Percentiles rank a stretch among this genome's conserved stretches.
Evolutionary conservation across 2,888 invertebrate genomes (phyloP).

Genomic region (Sinelater perroti): DNA sequence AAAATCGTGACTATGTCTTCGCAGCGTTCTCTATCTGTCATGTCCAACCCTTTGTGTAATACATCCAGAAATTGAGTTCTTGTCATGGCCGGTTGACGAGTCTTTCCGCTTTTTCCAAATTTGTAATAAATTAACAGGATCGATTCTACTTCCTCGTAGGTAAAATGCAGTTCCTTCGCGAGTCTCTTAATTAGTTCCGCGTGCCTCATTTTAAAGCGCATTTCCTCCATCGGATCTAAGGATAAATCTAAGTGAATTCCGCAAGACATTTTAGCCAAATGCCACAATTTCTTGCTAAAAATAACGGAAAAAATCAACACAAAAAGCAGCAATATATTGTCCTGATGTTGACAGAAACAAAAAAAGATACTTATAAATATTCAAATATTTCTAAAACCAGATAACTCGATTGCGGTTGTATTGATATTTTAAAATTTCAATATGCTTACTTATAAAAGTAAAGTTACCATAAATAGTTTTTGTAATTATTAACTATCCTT

Average conservation of each 20-base stretch:
- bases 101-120: slow-evolving; percentile 58
- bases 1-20: slow-evolving; percentile 69
- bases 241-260: slow-evolving; percentile 63
- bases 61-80: slow-evolving; percentile 70
- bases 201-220: slow-evolving; percentile 70
- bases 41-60: slow-evolving; percentile 71
- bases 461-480: no score
- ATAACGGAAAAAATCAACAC: no score
- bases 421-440: no score
- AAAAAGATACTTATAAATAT: no score
- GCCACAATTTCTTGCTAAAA: no score
- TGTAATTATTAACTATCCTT: no score
- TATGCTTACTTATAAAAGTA: no score
- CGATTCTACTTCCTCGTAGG: slow-evolving; percentile 68
- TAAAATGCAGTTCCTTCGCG: slow-evolving; percentile 67
- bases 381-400: no score
- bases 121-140: slow-evolving; percentile 64
- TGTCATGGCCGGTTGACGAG: slow-evolving; percentile 57
- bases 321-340: no score
- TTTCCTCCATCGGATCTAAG: slow-evolving; percentile 73
- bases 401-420: no score
- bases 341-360: no score
- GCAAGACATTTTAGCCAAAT: slow-evolving; percentile 13
- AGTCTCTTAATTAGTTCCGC: slow-evolving; percentile 65
- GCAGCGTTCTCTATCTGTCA: slow-evolving; percentile 75